Percentiles rank a stretch among this genome's conserved stretches.
phyloP scores from a whole-genome alignment of 2,888 invertebrate genomes.

The Neoitamus cyanurus region DNA sequence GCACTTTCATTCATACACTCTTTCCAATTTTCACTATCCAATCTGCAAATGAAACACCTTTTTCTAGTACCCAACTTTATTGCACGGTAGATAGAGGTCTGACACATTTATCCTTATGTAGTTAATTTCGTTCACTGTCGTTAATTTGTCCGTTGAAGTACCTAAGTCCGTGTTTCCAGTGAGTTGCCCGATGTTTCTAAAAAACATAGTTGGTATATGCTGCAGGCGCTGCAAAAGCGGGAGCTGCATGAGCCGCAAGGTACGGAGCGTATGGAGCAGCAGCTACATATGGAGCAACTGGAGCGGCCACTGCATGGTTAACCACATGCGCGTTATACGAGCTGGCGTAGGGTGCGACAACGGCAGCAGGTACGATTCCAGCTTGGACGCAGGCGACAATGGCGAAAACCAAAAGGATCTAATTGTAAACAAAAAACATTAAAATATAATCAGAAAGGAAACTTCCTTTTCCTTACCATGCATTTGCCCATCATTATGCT shows the following conservation, averaged over 20 bases:
- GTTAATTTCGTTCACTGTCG: neutral
- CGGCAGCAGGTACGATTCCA: slow-evolving; percentile 66
- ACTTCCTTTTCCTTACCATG: slow-evolving; percentile 58
- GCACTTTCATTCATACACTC: too few species aligned
- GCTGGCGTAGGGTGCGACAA: slow-evolving; percentile 78
- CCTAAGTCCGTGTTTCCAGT: neutral
- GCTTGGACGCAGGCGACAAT: slow-evolving; percentile 70
- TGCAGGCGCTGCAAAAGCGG: slow-evolving; percentile 60
- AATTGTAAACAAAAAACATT: slow-evolving; percentile 11
- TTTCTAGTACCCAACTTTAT: neutral
- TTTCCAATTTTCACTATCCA: too few species aligned
- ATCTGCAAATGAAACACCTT: neutral
- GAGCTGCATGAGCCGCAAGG: slow-evolving; percentile 72
- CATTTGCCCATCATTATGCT: slow-evolving; percentile 61
- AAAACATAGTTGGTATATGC: slow-evolving; percentile 50
- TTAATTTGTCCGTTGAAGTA: neutral
- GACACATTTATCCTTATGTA: neutral
- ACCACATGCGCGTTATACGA: slow-evolving; percentile 81
- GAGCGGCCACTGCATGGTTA: slow-evolving; percentile 80
- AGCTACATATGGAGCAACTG: slow-evolving; percentile 67
- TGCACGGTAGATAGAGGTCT: neutral
- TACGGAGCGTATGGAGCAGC: slow-evolving; percentile 56
- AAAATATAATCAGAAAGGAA: neutral
- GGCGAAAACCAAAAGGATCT: slow-evolving; percentile 63
- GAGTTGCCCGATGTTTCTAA: neutral